Base-by-base conservation (phyloP, 1,140 invertebrate species). In the Microplitis demolitor region DNA sequence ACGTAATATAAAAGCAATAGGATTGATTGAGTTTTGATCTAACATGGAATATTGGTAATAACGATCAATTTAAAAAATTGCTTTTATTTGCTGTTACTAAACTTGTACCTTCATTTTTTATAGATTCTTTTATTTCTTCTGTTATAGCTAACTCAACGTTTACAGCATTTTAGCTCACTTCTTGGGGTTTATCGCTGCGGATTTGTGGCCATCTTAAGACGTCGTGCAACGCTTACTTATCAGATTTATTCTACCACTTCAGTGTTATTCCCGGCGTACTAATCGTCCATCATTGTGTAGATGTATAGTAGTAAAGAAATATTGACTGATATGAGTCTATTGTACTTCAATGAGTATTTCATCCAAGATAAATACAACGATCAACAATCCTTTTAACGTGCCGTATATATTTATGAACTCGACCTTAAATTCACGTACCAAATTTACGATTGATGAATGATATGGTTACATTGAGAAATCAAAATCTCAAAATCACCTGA, bases 141-240 rank as follows among this genome's bases (percentile, higher is more conserved):
- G 11, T 51, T 56, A 66, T 54, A 54, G 54, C 14, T 54, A 60
- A 51, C 14, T 60, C 11, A n/a, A 24, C 9, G 13, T 24, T 16
- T 9, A 31, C 34, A 45, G 72, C 76, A 64, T 64, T 66, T 64
- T 51, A 69, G 39, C 69, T 63, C 53, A 34, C 39, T 50, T 73
- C 60, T 68, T 71, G 75, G 73, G 78, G 81, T 78, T 83, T 83
- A 83, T 80, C 80, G 61, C 14, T 78, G 64, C 72, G 79, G 81
- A 81, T 82, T 83, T 82, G 82, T 80, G 80, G 75, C 78, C 75
- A 82, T 78, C 78, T 78, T 76, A 74, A 74, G 72, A 63, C 80
- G 82, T 80, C 81, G 82, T 82, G 82, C 81, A 76, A 78, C 77
- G 83, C 83, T 79, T 84, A 82, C 83, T 84, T 80, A 83, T 83